Evolutionary conservation across 2,888 invertebrate genomes (phyloP).

Genomic region (Vesta saturnalis): DNA sequence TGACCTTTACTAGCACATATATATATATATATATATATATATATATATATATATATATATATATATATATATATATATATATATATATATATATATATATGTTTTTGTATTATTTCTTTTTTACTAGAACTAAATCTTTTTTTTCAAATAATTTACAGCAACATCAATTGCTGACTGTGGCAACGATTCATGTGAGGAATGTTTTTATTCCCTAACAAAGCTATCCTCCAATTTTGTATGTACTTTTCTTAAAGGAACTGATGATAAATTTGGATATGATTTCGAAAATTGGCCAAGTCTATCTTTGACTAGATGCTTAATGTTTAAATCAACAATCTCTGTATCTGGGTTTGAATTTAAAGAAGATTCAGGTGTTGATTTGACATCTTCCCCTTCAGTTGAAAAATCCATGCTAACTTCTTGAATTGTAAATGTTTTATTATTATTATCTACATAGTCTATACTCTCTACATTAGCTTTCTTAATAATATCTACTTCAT

Average conservation of each 20-base stretch:
- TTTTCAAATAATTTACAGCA: too few relatives aligned
- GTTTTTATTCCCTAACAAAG: too few relatives aligned
- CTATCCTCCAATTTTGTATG: too few relatives aligned
- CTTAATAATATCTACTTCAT: neutral
- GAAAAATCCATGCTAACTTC: slow-evolving; percentile 47
- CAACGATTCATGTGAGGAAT: too few relatives aligned
- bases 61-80: too few relatives aligned
- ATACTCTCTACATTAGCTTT: neutral
- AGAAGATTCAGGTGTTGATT: slow-evolving; percentile 24
- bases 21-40: too few relatives aligned
- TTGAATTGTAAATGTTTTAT: slow-evolving; percentile 22
- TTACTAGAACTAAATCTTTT: too few relatives aligned
- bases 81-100: too few relatives aligned
- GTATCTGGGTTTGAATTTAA: slow-evolving; percentile 32
- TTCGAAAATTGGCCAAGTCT: slow-evolving; percentile 52
- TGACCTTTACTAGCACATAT: too few relatives aligned
- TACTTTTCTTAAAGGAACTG: slow-evolving; percentile 17
- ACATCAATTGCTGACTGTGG: too few relatives aligned
- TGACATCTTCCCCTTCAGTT: slow-evolving; percentile 28
- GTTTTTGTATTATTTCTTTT: too few relatives aligned
- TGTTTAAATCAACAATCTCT: slow-evolving; percentile 48
- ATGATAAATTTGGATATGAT: slow-evolving; percentile 48
- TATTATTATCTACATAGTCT: neutral
- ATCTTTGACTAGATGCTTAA: slow-evolving; percentile 50
- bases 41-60: too few relatives aligned